Evolutionary conservation across 2,888 invertebrate genomes (phyloP).

Genomic region (Melipona beecheii): DNA sequence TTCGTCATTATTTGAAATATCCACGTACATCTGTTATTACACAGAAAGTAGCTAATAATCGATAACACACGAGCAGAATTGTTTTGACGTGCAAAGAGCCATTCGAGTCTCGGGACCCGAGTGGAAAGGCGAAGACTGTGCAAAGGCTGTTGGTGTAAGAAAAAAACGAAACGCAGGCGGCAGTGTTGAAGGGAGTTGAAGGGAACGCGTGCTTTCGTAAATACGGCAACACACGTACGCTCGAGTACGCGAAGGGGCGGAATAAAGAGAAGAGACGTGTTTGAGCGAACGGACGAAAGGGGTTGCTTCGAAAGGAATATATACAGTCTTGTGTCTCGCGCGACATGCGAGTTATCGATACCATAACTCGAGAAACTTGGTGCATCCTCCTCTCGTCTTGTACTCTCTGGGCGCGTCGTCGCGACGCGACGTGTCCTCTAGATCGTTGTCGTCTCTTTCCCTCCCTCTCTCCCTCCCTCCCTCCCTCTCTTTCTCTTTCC

Average conservation of each 20-base stretch:
- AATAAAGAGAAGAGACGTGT: conserved; percentile 41
- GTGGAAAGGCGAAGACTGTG: conserved; percentile 9
- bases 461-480: conserved; percentile 14
- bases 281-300: conserved; percentile 39
- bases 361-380: conserved; percentile 75
- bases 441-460: conserved; percentile 54
- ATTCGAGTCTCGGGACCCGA: conserved; percentile 38
- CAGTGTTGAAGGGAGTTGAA: conserved; percentile 38
- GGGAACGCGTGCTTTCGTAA: conserved; percentile 57
- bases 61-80: too few species aligned
- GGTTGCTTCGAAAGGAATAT: conserved; percentile 55
- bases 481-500: conserved; percentile 30
- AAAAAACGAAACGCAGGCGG: conserved; percentile 27
- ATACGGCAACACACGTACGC: conserved; percentile 52
- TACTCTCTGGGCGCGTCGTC: not conserved
- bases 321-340: conserved; percentile 53
- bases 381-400: conserved; percentile 22
- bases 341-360: conserved; percentile 76
- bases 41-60: too few species aligned
- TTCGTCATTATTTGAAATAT: too few species aligned
- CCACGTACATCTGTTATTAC: too few species aligned
- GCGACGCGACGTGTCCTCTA: conserved; percentile 30
- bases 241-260: conserved; percentile 9
- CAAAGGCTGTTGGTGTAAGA: conserved; percentile 15
- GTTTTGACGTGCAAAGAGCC: too few species aligned